Evolutionary conservation across 2,888 invertebrate genomes (phyloP).

Genomic region (Cyrtodaria siliqua): DNA sequence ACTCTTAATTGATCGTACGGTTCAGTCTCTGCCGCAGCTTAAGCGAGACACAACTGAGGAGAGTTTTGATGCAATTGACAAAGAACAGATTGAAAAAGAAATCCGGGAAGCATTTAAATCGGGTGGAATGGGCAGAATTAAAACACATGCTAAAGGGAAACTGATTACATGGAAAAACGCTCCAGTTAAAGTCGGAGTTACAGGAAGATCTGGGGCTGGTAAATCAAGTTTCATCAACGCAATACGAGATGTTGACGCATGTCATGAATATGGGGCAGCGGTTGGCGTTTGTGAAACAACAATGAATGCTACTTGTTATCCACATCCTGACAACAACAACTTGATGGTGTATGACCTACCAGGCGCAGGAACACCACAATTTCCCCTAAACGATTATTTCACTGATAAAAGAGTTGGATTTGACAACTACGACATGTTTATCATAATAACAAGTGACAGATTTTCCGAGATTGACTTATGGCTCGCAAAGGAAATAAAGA

Average conservation of each 20-base stretch:
- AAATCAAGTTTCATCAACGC: constrained; percentile 58
- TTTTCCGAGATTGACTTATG: constrained; percentile 56
- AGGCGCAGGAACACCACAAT: constrained; percentile 51
- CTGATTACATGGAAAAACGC: constrained; percentile 24
- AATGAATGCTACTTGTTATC: constrained; percentile 15
- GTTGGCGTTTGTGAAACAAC: constrained; percentile 47
- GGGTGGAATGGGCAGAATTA: too few species aligned
- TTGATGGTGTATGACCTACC: constrained; percentile 58
- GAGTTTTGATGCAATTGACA: too few species aligned
- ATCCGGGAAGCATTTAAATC: too few species aligned
- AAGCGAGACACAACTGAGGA: too few species aligned
- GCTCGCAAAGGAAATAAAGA: constrained; percentile 36
- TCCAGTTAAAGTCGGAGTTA: constrained; percentile 30
- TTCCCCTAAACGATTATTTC: constrained; percentile 31
- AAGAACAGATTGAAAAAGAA: too few species aligned
- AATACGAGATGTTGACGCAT: constrained; percentile 19
- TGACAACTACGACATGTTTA: constrained; percentile 51
- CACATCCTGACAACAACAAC: constrained; percentile 33
- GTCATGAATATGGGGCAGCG: constrained; percentile 31
- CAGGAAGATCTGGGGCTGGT: constrained; percentile 38
- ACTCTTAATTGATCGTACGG: background rate
- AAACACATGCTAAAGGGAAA: background rate
- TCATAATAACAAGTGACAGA: constrained; percentile 43
- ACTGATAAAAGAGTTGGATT: constrained; percentile 17
- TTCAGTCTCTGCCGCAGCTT: background rate